Evolutionary conservation across 1,140 invertebrate species (phyloP).

Genomic region (Penaeus indicus): DNA sequence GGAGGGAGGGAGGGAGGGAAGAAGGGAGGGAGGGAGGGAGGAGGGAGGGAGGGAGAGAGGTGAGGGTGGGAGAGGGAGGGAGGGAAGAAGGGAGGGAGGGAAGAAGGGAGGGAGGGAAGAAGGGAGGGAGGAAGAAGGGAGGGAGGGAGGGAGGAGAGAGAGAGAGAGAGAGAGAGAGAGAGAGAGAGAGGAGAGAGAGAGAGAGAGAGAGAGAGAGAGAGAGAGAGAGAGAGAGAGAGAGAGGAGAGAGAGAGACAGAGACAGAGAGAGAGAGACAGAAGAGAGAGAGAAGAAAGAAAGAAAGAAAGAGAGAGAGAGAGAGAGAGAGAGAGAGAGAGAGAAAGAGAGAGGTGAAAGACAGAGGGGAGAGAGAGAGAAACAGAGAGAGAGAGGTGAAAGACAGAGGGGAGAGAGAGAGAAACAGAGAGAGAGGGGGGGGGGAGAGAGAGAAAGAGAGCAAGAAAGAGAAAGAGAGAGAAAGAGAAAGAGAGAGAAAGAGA

Average conservation of each 20-base stretch:
- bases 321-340: neutral
- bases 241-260: neutral
- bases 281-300: neutral
- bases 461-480: neutral
- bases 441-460: neutral
- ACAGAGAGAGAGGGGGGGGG: neutral
- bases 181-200: neutral
- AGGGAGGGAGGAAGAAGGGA: neutral
- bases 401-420: neutral
- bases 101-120: no score
- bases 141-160: neutral
- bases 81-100: no score
- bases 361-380: neutral
- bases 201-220: neutral
- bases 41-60: neutral
- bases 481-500: neutral
- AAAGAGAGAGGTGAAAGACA: neutral
- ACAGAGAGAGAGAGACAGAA: neutral
- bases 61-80: no score
- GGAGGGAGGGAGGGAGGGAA: neutral
- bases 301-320: neutral
- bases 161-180: neutral
- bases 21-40: neutral
- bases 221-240: neutral
- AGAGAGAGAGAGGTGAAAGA: no score